A percentile compares a stretch with the other conserved stretches of the same genome.
These are phyloP conservation scores for Forbesichthys agassizii DNA, from an alignment of 2,113 vertebrate species.

Conservation along the genomic window DNA sequence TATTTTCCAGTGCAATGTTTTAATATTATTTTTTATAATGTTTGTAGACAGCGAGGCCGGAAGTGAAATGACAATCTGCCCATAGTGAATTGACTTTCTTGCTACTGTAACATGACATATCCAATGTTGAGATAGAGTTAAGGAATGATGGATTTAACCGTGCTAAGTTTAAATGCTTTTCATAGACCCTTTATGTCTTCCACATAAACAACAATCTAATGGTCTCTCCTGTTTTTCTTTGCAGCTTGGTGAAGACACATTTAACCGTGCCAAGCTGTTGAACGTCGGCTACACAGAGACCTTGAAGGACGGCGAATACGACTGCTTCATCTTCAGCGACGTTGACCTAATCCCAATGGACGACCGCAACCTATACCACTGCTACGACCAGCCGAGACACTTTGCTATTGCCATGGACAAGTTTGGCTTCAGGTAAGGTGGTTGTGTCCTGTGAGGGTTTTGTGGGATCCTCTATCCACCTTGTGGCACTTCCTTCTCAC, in stretches of 20 bases:
- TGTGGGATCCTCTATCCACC: not conserved
- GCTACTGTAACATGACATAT: too few species aligned
- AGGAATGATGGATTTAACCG: too few species aligned
- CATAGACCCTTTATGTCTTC: not conserved
- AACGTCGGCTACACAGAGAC: constrained; percentile 95
- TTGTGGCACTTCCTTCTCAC: not conserved
- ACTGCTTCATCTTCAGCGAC: constrained; percentile 99
- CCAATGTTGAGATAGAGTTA: too few species aligned
- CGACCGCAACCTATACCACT: constrained; percentile 97
- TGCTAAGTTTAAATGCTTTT: too few species aligned
- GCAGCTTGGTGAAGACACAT: constrained; percentile 94
- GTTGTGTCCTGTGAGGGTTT: not conserved
- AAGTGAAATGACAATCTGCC: too few species aligned
- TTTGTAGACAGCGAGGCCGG: too few species aligned
- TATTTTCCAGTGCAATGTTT: too few species aligned
- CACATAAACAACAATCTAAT: not conserved
- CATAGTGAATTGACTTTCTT: too few species aligned
- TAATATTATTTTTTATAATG: too few species aligned
- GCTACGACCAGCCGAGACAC: constrained; percentile 95
- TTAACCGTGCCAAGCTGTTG: constrained; percentile 95
- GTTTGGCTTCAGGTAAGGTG: constrained; percentile 78
- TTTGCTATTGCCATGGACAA: constrained; percentile 96
- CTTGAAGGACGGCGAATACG: constrained; percentile 87
- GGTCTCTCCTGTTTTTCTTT: not conserved
- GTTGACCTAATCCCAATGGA: constrained; percentile 99